Evolutionary conservation across 2,797 vertebrate species (phyloP), one percentile per base, ranked within the genome.

Genomic region (Nothura maculosa): DNA sequence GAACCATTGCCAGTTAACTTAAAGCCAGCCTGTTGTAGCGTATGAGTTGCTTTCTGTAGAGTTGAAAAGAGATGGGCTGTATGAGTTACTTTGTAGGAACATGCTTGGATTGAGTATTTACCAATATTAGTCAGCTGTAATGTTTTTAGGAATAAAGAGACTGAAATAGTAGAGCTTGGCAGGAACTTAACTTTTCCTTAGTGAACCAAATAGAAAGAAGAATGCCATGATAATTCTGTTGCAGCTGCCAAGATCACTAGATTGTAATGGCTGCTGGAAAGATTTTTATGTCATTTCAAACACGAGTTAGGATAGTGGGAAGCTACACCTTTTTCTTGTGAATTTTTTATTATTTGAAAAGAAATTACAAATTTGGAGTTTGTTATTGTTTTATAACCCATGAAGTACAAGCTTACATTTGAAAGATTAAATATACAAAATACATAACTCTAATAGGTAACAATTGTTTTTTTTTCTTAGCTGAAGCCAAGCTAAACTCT

Each of bases 301-400:
- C 89, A 78, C 76, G 92, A 79, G 57, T 72, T 92, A 92, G 73
- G 91, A 92, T 92, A 94, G 94, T 84, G 89, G 92, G 82, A 95
- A 92, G 89, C 87, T 66, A 69, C 91, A 87, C 75, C 89, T 96
- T 94, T 92, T 94, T 68, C 76, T 93, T 96, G 91, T 83, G 89
- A 94, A 84, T 96, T n/a, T n/a, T n/a, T n/a, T 89, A 94, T 96
- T 93, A 94, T 93, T 81, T 81, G 64, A 83, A 68, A 89, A 85
- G 91, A 96, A 95, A 94, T 93, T 54, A 82, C 91, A 96, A 93
- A 96, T 95, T 94, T 83, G 79, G 75, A 94, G 81, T 81, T 96
- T 96, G 82, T 95, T 95, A 87, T 75, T 96, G 92, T 64, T 95
- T 96, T 95, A 96, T 95, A 95, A 91, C 40, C 92, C 94, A 68